Conservation (phyloP, 2,797 vertebrate species). For the Scomberomorus guttatus region DNA sequence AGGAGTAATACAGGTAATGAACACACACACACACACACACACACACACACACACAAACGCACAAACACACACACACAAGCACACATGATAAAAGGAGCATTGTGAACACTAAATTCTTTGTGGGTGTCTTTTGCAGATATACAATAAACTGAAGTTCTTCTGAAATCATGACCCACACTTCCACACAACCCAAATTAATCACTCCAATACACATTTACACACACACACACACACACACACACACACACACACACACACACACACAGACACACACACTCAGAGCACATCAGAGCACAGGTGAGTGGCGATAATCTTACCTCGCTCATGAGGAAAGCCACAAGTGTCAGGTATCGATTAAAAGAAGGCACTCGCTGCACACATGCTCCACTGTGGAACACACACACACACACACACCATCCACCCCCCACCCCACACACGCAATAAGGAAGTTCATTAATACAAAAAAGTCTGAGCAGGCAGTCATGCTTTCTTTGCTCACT, state of each 20-base stretch:
- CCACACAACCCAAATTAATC: constrained; percentile 5
- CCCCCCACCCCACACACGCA: neutral
- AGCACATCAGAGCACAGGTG: constrained; percentile 28
- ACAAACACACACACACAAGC: constrained; percentile 3
- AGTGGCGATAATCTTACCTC: constrained; percentile 18
- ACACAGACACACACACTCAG: neutral
- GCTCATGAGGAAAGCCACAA: neutral
- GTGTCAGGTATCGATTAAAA: constrained; percentile 50
- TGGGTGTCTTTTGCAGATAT: neutral
- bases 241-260: neutral
- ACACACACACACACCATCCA: constrained; percentile 4
- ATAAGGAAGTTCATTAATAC: constrained; percentile 9
- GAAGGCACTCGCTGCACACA: constrained; percentile 17
- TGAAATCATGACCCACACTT: neutral
- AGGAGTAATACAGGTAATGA: constrained; percentile 15
- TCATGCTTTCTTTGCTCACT: too few species aligned
- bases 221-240: neutral
- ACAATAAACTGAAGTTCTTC: neutral
- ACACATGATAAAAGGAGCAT: too few species aligned
- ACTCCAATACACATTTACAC: neutral
- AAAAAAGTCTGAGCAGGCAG: neutral
- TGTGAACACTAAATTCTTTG: neutral
- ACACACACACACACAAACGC: constrained; percentile 3
- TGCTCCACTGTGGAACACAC: neutral
- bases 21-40: neutral